Conservation (phyloP, 2,888 invertebrate genomes). For the Pseudoips prasinana region DNA sequence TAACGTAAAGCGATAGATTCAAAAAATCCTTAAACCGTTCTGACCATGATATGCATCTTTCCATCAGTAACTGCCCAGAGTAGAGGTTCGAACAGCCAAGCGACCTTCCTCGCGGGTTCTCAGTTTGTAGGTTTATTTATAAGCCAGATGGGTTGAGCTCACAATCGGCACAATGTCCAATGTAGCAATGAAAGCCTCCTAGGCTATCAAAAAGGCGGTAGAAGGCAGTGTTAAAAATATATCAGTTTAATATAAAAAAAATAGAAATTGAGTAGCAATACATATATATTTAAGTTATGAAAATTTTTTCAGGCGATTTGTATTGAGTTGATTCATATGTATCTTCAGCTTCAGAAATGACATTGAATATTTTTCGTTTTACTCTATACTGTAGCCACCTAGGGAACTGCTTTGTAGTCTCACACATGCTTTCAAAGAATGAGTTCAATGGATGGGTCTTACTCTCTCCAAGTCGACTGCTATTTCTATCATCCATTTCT, state of each 20-base stretch:
- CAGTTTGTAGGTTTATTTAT: no score
- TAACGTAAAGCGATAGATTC: no score
- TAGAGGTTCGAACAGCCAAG: no score
- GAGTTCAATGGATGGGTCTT: slow-evolving; percentile 29
- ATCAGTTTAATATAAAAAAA: background rate
- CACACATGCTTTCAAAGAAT: slow-evolving; percentile 37
- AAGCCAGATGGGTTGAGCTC: no score
- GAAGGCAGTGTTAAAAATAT: no score
- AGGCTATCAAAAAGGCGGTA: no score
- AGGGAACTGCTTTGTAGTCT: slow-evolving; percentile 32
- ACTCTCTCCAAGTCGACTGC: slow-evolving; percentile 10
- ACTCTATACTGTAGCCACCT: slow-evolving; percentile 33
- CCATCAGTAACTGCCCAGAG: no score
- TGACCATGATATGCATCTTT: no score
- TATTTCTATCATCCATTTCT: slow-evolving; percentile 28
- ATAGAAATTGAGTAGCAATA: slow-evolving; percentile 8
- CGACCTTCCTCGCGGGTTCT: no score
- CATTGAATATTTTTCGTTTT: slow-evolving; percentile 34
- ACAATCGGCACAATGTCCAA: no score
- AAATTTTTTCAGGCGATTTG: slow-evolving; percentile 30
- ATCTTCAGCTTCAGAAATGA: slow-evolving; percentile 33
- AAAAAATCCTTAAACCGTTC: no score
- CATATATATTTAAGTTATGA: slow-evolving; percentile 14
- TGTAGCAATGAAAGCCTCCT: no score
- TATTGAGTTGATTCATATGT: slow-evolving; percentile 34